phyloP scores from a whole-genome alignment of 2,113 vertebrate genomes.

The Potamarius usumacintae region DNA sequence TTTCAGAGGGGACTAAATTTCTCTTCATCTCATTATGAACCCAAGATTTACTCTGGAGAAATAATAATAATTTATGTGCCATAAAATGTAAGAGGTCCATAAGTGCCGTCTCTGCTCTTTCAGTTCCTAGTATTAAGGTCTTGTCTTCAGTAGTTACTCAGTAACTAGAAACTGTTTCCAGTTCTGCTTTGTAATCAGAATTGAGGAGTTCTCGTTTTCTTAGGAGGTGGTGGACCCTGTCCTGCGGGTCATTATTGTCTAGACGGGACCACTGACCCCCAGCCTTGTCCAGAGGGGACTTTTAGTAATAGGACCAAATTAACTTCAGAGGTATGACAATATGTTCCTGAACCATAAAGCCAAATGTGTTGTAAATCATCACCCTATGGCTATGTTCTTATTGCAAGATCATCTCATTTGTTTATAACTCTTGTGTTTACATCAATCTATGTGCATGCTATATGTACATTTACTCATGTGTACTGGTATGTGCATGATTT shows the following conservation, averaged over 20 bases:
- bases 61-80: not conserved
- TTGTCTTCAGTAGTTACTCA: not conserved
- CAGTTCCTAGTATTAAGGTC: not conserved
- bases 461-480: not conserved
- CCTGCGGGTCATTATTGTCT: slow-evolving; percentile 83
- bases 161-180: not conserved
- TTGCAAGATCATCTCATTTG: not conserved
- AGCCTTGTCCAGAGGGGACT: slow-evolving; percentile 80
- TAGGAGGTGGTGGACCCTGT: slow-evolving; percentile 80
- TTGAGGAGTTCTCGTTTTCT: slow-evolving; percentile 42
- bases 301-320: slow-evolving; percentile 75
- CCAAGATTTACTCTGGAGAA: not conserved
- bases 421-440: not conserved
- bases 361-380: not conserved
- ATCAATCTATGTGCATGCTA: not conserved
- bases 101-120: not conserved
- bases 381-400: not conserved
- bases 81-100: not conserved
- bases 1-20: too few species aligned
- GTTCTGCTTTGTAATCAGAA: not conserved
- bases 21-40: not conserved
- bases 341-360: not conserved
- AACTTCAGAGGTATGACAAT: slow-evolving; percentile 71
- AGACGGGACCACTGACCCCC: slow-evolving; percentile 69
- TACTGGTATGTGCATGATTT: not conserved